Conservation (phyloP, 92 coral and sea anemone species). For the Blastomussa wellsi region DNA sequence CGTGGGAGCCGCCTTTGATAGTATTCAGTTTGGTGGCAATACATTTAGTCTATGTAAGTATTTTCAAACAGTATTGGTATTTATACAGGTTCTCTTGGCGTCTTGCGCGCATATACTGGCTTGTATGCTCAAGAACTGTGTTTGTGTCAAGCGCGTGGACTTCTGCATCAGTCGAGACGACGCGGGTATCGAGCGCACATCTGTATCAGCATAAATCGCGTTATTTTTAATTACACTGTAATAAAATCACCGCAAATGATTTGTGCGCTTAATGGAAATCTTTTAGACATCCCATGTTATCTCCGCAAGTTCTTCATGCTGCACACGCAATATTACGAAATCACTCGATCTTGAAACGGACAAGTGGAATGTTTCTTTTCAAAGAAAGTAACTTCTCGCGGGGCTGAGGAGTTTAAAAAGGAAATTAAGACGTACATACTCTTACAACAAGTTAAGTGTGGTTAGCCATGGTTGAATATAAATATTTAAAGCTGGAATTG, state of each 20-base stretch:
- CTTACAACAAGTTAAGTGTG: too few species aligned
- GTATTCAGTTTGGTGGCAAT: conserved; percentile 7
- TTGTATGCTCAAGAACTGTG: not conserved
- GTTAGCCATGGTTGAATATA: too few species aligned
- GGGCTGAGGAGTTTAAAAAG: too few species aligned
- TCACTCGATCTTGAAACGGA: not conserved
- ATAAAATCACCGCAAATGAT: not conserved
- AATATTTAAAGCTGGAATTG: too few species aligned
- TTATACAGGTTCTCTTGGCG: not conserved
- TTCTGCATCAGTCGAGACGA: not conserved
- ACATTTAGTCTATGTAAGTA: conserved; percentile 22
- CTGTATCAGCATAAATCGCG: not conserved
- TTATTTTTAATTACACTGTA: not conserved
- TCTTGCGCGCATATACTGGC: not conserved
- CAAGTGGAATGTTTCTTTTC: not conserved
- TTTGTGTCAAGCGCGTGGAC: not conserved
- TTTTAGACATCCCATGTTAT: not conserved
- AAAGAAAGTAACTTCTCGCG: too few species aligned
- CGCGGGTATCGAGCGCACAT: not conserved
- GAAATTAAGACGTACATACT: too few species aligned
- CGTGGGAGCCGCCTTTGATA: not conserved
- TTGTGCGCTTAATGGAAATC: not conserved
- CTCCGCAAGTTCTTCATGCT: not conserved
- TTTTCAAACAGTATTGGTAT: not conserved
- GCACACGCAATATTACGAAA: not conserved